A percentile compares a stretch with the other conserved stretches of the same genome.
These are phyloP conservation scores for Pteromalus puparum DNA, from an alignment of 1,140 invertebrate genomes.

Conservation along the genomic window DNA sequence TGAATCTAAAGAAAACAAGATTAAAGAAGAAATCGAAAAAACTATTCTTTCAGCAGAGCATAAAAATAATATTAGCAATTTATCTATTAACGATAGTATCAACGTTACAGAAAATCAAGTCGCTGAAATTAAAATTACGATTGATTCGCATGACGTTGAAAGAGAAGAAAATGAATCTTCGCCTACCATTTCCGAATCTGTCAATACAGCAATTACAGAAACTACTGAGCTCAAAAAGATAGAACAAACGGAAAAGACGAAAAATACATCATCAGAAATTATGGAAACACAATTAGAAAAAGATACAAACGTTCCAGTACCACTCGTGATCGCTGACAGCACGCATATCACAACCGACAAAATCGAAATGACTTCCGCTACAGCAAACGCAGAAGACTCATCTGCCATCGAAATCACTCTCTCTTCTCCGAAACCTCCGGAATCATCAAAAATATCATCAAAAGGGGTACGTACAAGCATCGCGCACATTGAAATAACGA, in stretches of 20 bases:
- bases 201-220: not conserved
- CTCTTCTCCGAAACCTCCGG: not conserved
- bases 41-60: not conserved
- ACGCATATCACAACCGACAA: not conserved
- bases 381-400: not conserved
- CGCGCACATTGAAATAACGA: conserved; percentile 49
- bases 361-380: not conserved
- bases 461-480: conserved; percentile 55
- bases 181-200: not conserved
- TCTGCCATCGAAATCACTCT: not conserved
- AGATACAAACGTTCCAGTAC: not conserved
- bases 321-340: too few relatives aligned
- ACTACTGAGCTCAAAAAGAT: not conserved
- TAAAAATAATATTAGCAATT: not conserved
- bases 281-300: not conserved
- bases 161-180: not conserved
- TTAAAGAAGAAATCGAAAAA: not conserved
- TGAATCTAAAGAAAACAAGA: too few relatives aligned
- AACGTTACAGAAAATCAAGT: not conserved
- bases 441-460: conserved; percentile 28
- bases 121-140: not conserved
- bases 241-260: not conserved
- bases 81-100: not conserved
- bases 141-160: not conserved
- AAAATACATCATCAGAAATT: not conserved